Percentiles rank a stretch among this genome's conserved stretches.
phyloP scores from a whole-genome alignment of 2,888 invertebrate species.

The Choristoneura rosaceana region DNA sequence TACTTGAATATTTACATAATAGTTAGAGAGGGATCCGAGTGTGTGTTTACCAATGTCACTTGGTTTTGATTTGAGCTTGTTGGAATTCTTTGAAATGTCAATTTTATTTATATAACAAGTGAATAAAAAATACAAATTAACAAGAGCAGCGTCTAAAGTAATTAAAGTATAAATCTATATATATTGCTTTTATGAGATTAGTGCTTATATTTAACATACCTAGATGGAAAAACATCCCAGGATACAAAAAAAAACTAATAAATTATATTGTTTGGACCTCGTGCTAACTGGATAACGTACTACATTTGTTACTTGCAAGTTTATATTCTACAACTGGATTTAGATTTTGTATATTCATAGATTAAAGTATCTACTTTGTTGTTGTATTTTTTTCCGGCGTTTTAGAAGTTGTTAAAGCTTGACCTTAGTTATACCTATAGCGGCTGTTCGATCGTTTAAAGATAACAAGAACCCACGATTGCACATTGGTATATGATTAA shows the following conservation, averaged over 20 bases:
- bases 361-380: not conserved
- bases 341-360: constrained; percentile 34
- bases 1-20: constrained; percentile 70
- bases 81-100: not conserved
- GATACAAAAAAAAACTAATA: not conserved
- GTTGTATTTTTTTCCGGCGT: constrained; percentile 13
- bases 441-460: not conserved
- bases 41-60: not conserved
- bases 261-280: not conserved
- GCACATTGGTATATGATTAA: not conserved
- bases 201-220: too few relatives aligned
- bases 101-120: not conserved
- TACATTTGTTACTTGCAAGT: constrained; percentile 46
- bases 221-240: too few relatives aligned
- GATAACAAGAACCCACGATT: not conserved
- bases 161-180: too few relatives aligned
- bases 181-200: too few relatives aligned
- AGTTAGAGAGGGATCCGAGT: constrained; percentile 1
- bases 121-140: not conserved
- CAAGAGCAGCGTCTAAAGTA: too few relatives aligned
- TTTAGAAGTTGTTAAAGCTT: not conserved
- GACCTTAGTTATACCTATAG: not conserved
- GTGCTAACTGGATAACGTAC: constrained; percentile 58
- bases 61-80: not conserved
- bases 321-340: constrained; percentile 44